phyloP scores from a whole-genome alignment of 2,113 vertebrate species.

The Ahaetulla prasina region DNA sequence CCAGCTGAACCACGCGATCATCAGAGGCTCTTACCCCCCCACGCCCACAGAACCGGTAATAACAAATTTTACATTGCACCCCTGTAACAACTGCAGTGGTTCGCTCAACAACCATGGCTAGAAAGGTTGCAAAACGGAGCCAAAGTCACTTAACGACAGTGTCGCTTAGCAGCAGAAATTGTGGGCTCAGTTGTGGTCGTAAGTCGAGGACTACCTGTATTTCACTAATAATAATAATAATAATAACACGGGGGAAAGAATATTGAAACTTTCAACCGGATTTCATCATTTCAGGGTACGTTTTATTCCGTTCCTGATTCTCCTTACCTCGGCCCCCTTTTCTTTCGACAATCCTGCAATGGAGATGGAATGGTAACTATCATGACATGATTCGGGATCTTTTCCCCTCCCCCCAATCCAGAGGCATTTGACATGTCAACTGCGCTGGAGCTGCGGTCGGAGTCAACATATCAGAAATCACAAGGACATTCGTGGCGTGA shows the following conservation, averaged over 20 bases:
- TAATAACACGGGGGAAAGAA: background rate
- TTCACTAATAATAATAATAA: background rate
- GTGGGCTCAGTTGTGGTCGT: no score
- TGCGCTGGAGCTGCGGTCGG: background rate
- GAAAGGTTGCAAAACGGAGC: background rate
- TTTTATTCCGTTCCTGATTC: background rate
- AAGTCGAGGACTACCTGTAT: background rate
- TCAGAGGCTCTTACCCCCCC: no score
- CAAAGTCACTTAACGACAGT: background rate
- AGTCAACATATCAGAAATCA: background rate
- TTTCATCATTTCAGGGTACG: background rate
- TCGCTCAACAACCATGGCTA: background rate
- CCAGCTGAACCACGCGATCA: no score
- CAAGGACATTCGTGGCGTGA: background rate
- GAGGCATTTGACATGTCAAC: background rate
- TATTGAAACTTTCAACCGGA: background rate
- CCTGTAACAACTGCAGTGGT: background rate
- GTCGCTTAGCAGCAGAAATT: background rate
- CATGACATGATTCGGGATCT: background rate
- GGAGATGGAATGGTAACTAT: background rate
- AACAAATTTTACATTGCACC: no score
- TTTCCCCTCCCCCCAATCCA: no score
- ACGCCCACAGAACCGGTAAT: no score
- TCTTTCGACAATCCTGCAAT: background rate
- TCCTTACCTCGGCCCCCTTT: background rate